Conservation (phyloP, 2,888 invertebrate genomes). For the Brachyopa scutellaris region DNA sequence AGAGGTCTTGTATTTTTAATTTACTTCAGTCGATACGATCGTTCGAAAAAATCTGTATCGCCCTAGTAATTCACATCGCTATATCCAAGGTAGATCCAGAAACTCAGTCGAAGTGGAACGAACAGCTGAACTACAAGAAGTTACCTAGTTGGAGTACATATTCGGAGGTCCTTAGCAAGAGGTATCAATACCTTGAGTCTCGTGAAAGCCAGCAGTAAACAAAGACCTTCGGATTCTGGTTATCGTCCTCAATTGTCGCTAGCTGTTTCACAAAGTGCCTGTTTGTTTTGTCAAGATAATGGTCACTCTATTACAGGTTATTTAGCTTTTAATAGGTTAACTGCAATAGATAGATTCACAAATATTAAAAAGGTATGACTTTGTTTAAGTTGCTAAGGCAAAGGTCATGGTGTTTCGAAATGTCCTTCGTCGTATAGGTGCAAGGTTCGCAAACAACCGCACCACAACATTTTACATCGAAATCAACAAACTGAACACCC, state of each 20-base stretch:
- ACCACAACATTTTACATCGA: slow-evolving; percentile 25
- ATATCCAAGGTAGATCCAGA: too few relatives aligned
- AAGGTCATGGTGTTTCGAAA: too few relatives aligned
- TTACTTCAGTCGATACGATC: slow-evolving; percentile 10
- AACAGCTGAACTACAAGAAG: too few relatives aligned
- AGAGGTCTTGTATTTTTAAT: neutral
- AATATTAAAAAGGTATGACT: too few relatives aligned
- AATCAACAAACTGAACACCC: too few relatives aligned
- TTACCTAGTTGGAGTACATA: too few relatives aligned
- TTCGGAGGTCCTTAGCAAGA: too few relatives aligned
- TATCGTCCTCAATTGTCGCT: neutral
- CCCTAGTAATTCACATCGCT: slow-evolving; percentile 32
- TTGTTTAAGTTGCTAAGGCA: slow-evolving; percentile 20
- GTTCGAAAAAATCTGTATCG: slow-evolving; percentile 34
- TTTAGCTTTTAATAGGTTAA: too few relatives aligned
- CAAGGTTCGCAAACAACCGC: neutral
- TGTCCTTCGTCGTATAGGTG: neutral
- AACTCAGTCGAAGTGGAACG: too few relatives aligned
- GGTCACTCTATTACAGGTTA: too few relatives aligned
- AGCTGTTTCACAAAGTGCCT: neutral
- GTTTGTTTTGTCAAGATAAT: neutral
- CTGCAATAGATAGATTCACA: too few relatives aligned
- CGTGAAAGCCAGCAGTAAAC: neutral
- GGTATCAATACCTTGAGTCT: slow-evolving; percentile 7
- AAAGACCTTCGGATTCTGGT: neutral